Base-by-base conservation (phyloP, 2,797 vertebrate species). In the Mus spretus region DNA sequence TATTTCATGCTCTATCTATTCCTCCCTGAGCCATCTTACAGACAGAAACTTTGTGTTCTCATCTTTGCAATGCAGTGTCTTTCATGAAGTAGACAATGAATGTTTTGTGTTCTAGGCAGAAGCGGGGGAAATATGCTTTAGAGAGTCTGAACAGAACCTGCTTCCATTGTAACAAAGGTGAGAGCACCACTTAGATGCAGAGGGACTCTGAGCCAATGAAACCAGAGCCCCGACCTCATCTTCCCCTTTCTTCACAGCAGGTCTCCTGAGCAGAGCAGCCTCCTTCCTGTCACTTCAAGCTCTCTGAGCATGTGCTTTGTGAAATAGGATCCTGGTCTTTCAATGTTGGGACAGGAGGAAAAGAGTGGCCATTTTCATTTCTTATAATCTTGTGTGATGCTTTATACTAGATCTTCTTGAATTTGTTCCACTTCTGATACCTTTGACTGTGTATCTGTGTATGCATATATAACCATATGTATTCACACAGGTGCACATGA, bases 41-140 rank as follows among this genome's bases (percentile, higher is more conserved):
- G 44, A 57, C 19, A 75, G 28, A 57, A 72, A 83, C 67, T 63
- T 10, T 57, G 10, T 6, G 7, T 57, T 83, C 96, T 83, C 28
- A 83, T 74, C 47, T 94, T 74, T 90, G 55, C 94, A 77, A 74
- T 34, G n/a, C 59, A 61, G 0, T 88, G n/a, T 88, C 79, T 90
- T 90, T 95, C 50, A 84, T 83, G 81, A 88, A 19, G 17, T 74
- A 59, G 57, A 61, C n/a, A 55, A 59, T 57, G 88, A 61, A 31
- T 59, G 37, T 74, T 91, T 87, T 63, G 65, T 90, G 34, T 90
- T 94, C 67, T 84, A 53, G 72, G 83, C 63, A 84, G 6, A 93
- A 47, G 24, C 63, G 80, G 78, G 78, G 77, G 14, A 92, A 89
- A 59, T 72, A 37, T 14, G 31, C 75, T 72, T 40, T 24, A 57